These are phyloP conservation scores for Amaurobius ferox DNA, from an alignment of 2,888 invertebrate species.

Conservation along the genomic window DNA sequence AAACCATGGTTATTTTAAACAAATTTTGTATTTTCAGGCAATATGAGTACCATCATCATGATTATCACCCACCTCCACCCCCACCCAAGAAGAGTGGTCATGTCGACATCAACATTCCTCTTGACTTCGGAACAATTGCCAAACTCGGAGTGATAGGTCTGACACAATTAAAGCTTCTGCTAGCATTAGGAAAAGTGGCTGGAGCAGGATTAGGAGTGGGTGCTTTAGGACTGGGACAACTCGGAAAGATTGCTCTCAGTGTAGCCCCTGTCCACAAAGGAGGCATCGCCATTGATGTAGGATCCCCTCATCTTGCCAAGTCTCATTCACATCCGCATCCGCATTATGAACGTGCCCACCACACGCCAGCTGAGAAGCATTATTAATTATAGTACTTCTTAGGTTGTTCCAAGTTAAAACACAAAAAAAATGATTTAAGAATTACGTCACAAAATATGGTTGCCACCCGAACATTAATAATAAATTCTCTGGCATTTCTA, in stretches of 20 bases:
- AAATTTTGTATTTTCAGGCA: slow-evolving; percentile 17
- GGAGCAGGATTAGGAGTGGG: slow-evolving; percentile 51
- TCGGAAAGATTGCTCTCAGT: slow-evolving; percentile 55
- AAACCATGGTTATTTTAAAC: too few relatives aligned
- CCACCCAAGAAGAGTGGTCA: slow-evolving; percentile 35
- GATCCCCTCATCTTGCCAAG: background rate
- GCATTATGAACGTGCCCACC: background rate
- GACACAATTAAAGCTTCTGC: slow-evolving; percentile 49
- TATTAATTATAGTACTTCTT: too few relatives aligned
- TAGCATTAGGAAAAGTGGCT: slow-evolving; percentile 62
- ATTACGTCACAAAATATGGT: too few relatives aligned
- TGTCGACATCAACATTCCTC: slow-evolving; percentile 65
- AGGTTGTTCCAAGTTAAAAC: too few relatives aligned
- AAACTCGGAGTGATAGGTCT: slow-evolving; percentile 55
- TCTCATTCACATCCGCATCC: background rate
- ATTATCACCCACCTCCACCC: slow-evolving; percentile 50
- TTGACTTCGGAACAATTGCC: slow-evolving; percentile 57
- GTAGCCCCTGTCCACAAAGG: slow-evolving; percentile 35
- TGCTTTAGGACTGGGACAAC: slow-evolving; percentile 40
- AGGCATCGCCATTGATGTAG: slow-evolving; percentile 56
- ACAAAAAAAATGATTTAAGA: too few relatives aligned
- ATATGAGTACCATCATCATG: slow-evolving; percentile 49
- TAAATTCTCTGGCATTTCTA: too few relatives aligned
- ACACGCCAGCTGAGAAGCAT: background rate
- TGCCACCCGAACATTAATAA: too few relatives aligned